A percentile compares a stretch with the other conserved stretches of the same genome.
Conservation (phyloP, 1,140 invertebrate genomes). For the Catajapyx aquilonaris region DNA sequence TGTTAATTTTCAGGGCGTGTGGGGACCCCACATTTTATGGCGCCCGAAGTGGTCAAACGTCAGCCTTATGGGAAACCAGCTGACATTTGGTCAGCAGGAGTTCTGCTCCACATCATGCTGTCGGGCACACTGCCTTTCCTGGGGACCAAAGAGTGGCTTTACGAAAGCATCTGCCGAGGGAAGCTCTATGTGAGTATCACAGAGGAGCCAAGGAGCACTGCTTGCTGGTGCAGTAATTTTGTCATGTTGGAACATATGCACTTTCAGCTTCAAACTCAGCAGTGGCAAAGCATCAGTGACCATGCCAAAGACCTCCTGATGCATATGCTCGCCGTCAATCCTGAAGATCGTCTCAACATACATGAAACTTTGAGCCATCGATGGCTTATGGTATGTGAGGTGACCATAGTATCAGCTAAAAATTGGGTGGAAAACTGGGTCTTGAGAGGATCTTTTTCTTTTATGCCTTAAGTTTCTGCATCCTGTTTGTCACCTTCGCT, state of each 20-base stretch:
- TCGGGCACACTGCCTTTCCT: constrained; percentile 85
- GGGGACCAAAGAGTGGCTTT: constrained; percentile 75
- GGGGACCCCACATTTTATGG: constrained; percentile 91
- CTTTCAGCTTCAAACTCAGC: too few species aligned
- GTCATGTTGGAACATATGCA: too few species aligned
- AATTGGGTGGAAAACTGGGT: too few species aligned
- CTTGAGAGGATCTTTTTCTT: too few species aligned
- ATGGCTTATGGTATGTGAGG: constrained; percentile 72
- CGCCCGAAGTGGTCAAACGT: constrained; percentile 81
- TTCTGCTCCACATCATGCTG: constrained; percentile 79
- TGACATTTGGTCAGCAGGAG: constrained; percentile 90
- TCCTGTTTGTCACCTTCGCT: too few species aligned
- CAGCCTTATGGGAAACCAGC: constrained; percentile 88
- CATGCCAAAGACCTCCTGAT: constrained; percentile 82
- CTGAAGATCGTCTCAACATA: constrained; percentile 75
- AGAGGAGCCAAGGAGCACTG: neutral
- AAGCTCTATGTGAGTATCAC: constrained; percentile 48
- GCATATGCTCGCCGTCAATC: constrained; percentile 77
- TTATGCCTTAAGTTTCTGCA: too few species aligned
- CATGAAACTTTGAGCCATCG: constrained; percentile 83
- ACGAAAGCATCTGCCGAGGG: constrained; percentile 70
- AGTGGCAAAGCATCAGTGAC: constrained; percentile 80
- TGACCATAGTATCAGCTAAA: too few species aligned
- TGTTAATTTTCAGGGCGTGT: constrained; percentile 75
- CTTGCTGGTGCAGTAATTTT: too few species aligned